Evolutionary conservation across 2,113 vertebrate genomes (phyloP).

Genomic region (Bettongia penicillata): DNA sequence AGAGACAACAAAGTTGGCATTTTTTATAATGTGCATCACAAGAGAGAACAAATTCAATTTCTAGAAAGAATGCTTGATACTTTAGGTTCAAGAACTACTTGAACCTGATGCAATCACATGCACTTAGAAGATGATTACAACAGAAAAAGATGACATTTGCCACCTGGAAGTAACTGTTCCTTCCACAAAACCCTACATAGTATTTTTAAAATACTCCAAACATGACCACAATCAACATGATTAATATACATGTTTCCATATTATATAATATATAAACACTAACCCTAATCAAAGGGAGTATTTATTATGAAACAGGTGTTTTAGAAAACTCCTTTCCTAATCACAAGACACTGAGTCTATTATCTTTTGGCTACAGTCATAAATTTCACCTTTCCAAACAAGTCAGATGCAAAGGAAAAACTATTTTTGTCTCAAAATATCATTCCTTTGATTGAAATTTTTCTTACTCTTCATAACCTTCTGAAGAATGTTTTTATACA

Average conservation of each 20-base stretch:
- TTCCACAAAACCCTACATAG: neutral
- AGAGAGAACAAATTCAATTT: slow-evolving; percentile 5
- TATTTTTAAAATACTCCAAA: neutral
- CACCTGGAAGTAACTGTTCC: slow-evolving; percentile 19
- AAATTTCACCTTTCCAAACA: neutral
- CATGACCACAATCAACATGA: neutral
- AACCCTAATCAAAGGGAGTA: slow-evolving; percentile 1
- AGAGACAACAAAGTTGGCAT: neutral
- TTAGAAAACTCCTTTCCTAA: neutral
- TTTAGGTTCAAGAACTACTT: neutral
- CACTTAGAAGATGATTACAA: neutral
- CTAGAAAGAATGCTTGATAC: neutral
- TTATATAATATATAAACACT: neutral
- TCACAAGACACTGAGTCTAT: neutral
- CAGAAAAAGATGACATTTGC: neutral
- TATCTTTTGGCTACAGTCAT: neutral
- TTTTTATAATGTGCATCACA: neutral
- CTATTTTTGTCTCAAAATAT: neutral
- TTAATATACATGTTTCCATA: neutral
- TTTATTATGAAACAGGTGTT: neutral
- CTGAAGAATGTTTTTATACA: neutral
- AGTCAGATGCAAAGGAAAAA: neutral
- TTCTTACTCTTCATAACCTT: slow-evolving; percentile 10
- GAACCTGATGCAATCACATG: slow-evolving; percentile 14
- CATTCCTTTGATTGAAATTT: neutral